Base-by-base conservation (phyloP, 1,140 invertebrate genomes). In the Augochlora pura region DNA sequence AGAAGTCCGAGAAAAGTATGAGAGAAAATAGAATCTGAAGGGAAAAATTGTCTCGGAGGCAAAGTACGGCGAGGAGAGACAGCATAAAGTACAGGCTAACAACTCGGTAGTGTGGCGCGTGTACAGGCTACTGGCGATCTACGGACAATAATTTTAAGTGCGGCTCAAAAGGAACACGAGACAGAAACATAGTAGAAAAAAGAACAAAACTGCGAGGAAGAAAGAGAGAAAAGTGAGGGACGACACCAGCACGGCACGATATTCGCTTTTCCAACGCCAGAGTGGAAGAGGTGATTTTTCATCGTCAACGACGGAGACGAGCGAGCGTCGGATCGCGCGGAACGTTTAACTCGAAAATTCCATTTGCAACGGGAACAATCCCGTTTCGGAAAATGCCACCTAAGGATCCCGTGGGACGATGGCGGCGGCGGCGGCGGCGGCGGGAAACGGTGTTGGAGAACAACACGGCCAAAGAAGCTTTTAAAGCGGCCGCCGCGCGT, bases 241-340 rank as follows among this genome's bases (percentile, higher is more conserved):
- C 14, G 62, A 54, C 62, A 25, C 16, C 64, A 12, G 6, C 38
- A 23, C 52, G 54, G 5, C 21, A 25, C 64, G 54, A 59, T 46
- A 32, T 59, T 25, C 64, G 14, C 74, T 32, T 46, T 14, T 2
- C 14, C 32, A n/a, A 54, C 27, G 62, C 25, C 18, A 23, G 42
- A 39, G 23, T 63, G 59, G 9, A 63, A 63, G n/a, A 71, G 42
- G 32, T 27, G 67, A 77, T 77, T 77, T 71, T 71, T 77, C 57
- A 77, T 54, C 42, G 75, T 69, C 39, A 32, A 52, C 42, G 46
- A 5, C 10, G 2, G 42, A 16, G 25, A 57, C 23, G 10, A 14
- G 12, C 49, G 49, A 52, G 49, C 52, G 49, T 54, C 60, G 14
- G 49, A 64, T 66, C 14, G 27, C 18, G 23, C 39, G 25, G 14